phyloP scores from a whole-genome alignment of 2,888 invertebrate species.

The Axea sp. region DNA sequence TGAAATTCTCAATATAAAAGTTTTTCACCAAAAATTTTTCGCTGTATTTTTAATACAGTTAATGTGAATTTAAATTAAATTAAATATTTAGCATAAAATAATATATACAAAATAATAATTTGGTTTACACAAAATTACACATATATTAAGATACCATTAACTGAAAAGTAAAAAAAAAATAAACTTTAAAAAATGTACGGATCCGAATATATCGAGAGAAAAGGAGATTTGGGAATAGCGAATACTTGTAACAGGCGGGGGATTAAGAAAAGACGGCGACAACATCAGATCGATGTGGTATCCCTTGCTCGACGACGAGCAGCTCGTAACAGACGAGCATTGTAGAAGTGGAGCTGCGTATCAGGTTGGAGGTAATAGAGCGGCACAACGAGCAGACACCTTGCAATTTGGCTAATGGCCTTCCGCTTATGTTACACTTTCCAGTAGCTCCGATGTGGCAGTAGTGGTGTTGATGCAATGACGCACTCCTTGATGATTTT shows the following conservation, averaged over 20 bases:
- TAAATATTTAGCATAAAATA: too few relatives aligned
- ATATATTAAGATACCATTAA: conserved; percentile 18
- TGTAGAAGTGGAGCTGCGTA: conserved; percentile 57
- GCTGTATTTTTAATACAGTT: too few relatives aligned
- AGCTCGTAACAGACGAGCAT: conserved; percentile 58
- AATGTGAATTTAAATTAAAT: too few relatives aligned
- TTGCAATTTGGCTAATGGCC: conserved; percentile 77
- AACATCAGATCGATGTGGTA: conserved; percentile 61
- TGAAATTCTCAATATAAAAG: too few relatives aligned
- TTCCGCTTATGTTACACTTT: conserved; percentile 68
- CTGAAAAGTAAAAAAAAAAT: conserved; percentile 8
- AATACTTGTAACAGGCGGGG: conserved; percentile 42
- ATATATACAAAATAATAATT: too few relatives aligned
- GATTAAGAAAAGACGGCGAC: conserved; percentile 56
- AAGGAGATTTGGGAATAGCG: conserved; percentile 35
- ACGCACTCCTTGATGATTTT: conserved; percentile 22
- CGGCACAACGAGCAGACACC: conserved; percentile 76
- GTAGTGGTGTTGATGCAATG: conserved; percentile 38
- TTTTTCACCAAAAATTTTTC: too few relatives aligned
- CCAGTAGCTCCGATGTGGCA: conserved; percentile 56
- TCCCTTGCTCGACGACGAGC: conserved; percentile 49
- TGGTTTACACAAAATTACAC: too few relatives aligned
- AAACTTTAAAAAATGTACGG: conserved; percentile 1
- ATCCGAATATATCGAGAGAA: background rate
- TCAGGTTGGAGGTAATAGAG: conserved; percentile 73